phyloP scores from a whole-genome alignment of 2,113 vertebrate species.

The Stictonetta naevosa region DNA sequence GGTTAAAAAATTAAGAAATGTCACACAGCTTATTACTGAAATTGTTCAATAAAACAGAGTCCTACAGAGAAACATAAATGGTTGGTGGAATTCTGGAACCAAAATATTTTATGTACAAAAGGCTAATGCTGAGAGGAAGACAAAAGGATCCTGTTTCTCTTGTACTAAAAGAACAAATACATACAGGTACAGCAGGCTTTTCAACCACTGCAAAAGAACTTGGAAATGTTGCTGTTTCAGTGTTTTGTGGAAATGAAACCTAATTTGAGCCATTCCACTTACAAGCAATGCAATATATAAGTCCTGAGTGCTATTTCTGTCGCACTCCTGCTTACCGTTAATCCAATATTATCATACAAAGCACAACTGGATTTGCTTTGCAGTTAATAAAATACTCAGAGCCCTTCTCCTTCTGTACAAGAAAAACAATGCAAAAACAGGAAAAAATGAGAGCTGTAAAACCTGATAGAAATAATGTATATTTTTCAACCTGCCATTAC shows the following conservation, averaged over 20 bases:
- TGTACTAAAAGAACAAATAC: background rate
- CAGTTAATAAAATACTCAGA: background rate
- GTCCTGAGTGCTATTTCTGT: background rate
- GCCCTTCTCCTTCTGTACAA: background rate
- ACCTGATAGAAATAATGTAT: background rate
- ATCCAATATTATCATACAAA: background rate
- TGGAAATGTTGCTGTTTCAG: background rate
- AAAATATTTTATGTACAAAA: background rate
- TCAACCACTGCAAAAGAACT: background rate
- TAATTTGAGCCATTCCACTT: background rate
- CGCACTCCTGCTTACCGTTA: background rate
- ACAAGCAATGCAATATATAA: background rate
- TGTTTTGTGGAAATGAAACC: background rate
- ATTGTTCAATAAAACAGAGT: background rate
- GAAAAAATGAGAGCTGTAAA: background rate
- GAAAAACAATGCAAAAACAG: background rate
- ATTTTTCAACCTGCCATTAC: slow-evolving; percentile 36
- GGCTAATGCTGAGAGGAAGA: background rate
- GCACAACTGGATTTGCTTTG: background rate
- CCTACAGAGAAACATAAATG: background rate
- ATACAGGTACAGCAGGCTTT: background rate
- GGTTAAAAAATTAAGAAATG: background rate
- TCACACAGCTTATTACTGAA: background rate
- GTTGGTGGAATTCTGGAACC: background rate
- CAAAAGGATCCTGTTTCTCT: background rate